Evolutionary conservation across 2,888 invertebrate species (phyloP).

Genomic region (Digitonthophagus gazella): DNA sequence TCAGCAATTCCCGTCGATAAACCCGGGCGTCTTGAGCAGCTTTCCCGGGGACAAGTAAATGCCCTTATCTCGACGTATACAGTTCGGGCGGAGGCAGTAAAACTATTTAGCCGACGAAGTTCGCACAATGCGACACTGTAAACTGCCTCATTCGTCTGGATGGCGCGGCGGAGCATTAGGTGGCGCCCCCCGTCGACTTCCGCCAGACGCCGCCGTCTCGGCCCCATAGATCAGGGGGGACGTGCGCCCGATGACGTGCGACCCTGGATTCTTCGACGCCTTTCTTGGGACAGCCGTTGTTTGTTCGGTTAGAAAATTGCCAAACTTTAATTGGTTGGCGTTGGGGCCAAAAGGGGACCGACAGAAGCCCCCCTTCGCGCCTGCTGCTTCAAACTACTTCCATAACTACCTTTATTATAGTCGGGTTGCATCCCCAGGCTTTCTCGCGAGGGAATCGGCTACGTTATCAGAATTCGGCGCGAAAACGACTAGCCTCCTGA

Average conservation of each 20-base stretch:
- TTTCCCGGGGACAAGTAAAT: conserved; percentile 4
- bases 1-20: neutral
- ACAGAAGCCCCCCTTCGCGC: conserved; percentile 26
- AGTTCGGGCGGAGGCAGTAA: neutral
- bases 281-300: conserved; percentile 26
- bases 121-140: conserved; percentile 14
- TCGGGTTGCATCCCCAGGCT: conserved; percentile 22
- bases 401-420: conserved; percentile 33
- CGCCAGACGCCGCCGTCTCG: neutral
- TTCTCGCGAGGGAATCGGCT: neutral
- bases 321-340: conserved; percentile 40
- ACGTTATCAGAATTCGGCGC: conserved; percentile 5
- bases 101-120: conserved; percentile 7
- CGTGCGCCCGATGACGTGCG: conserved; percentile 17
- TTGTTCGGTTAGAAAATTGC: conserved; percentile 40
- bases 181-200: conserved; percentile 4
- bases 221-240: conserved; percentile 10
- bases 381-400: conserved; percentile 31
- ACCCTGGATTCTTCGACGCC: conserved; percentile 18
- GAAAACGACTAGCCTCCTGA: neutral
- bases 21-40: neutral
- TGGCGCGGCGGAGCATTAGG: conserved; percentile 7
- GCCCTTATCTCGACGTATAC: conserved; percentile 12
- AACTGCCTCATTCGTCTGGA: conserved; percentile 13
- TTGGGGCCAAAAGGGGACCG: neutral